These are phyloP conservation scores for Caranx melampygus DNA, from an alignment of 2,113 vertebrate genomes.

Conservation along the genomic window DNA sequence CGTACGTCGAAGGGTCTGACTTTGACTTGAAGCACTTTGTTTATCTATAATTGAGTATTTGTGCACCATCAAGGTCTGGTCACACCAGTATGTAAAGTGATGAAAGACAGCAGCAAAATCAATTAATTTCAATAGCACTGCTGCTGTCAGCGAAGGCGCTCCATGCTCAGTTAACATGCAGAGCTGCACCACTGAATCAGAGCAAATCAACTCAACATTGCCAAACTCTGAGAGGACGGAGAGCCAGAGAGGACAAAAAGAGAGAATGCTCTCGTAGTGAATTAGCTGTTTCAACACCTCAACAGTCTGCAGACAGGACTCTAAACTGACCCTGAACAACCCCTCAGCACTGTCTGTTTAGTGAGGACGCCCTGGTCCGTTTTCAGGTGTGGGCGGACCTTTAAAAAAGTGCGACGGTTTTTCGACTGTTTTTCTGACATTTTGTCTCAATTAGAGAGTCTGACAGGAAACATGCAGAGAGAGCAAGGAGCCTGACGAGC, in stretches of 20 bases:
- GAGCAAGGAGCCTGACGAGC: background rate
- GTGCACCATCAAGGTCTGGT: background rate
- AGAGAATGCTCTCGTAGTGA: background rate
- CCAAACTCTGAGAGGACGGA: background rate
- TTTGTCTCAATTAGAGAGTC: background rate
- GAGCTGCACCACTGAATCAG: background rate
- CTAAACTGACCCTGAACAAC: background rate
- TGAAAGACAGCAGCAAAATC: background rate
- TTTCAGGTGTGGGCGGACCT: background rate
- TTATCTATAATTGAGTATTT: background rate
- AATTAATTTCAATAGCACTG: background rate
- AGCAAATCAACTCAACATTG: background rate
- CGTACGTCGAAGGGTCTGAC: background rate
- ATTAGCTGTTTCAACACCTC: background rate
- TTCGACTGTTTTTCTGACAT: background rate
- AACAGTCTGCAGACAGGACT: background rate
- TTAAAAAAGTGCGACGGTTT: background rate
- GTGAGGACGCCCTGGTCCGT: background rate
- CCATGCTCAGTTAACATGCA: background rate
- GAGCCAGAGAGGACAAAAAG: background rate
- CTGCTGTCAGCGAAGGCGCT: background rate
- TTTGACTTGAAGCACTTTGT: background rate
- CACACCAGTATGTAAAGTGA: background rate
- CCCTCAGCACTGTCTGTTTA: too few relatives aligned
- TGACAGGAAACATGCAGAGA: background rate